A percentile compares a stretch with the other conserved stretches of the same genome.
Conservation (phyloP, 2,797 vertebrate species). For the Glyptemys insculpta region DNA sequence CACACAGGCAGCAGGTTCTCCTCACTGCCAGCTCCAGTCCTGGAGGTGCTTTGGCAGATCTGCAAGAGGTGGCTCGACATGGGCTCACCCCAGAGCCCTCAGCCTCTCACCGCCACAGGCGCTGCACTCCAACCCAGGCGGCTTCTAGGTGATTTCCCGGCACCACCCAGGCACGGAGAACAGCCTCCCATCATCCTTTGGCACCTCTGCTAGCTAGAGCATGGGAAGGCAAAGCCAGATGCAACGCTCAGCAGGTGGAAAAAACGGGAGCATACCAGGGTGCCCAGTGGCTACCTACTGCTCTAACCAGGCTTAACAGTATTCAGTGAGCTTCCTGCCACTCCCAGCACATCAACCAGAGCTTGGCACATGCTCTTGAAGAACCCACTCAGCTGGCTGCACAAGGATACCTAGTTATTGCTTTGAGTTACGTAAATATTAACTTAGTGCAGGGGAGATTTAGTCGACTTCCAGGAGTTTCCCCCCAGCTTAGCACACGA, state of each 20-base stretch:
- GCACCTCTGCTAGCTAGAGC: background rate
- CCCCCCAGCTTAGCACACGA: background rate
- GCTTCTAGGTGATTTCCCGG: background rate
- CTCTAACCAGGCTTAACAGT: background rate
- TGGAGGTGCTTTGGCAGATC: background rate
- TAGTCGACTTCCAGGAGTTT: background rate
- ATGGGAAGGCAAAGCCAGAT: background rate
- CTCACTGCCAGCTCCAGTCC: background rate
- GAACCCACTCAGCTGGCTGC: background rate
- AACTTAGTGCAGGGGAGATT: background rate
- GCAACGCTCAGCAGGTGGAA: background rate
- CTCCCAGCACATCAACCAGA: background rate
- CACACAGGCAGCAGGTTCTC: background rate
- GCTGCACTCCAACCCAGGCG: background rate
- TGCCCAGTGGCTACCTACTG: background rate
- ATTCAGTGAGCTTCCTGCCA: background rate
- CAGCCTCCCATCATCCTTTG: background rate
- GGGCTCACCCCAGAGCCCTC: background rate
- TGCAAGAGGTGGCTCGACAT: background rate
- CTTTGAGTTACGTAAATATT: background rate
- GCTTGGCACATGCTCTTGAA: background rate
- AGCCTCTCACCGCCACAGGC: background rate
- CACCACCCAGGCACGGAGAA: background rate
- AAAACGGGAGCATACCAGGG: background rate
- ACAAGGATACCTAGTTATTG: background rate